Percentiles rank a stretch among this genome's conserved stretches.
phyloP scores from a whole-genome alignment of 2,797 vertebrate species.

The Bradypodion pumilum region DNA sequence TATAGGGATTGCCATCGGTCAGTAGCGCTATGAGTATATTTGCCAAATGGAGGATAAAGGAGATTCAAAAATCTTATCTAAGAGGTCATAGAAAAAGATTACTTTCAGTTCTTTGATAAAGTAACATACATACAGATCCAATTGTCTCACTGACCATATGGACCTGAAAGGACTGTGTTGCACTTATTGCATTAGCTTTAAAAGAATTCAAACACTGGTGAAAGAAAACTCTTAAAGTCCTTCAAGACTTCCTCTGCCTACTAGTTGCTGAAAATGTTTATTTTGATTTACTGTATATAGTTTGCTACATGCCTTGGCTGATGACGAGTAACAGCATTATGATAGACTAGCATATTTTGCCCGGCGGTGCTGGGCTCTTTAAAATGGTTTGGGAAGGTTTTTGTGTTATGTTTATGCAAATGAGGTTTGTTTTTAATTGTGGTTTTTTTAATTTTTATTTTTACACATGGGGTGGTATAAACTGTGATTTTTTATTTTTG shows the following conservation, averaged over 20 bases:
- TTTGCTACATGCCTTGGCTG: neutral
- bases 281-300: conserved; percentile 1
- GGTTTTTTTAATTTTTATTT: too few relatives aligned
- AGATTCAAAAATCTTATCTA: neutral
- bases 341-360: too few relatives aligned
- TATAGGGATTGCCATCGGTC: neutral
- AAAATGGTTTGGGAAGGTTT: too few relatives aligned
- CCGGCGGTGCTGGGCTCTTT: too few relatives aligned
- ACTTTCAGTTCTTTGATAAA: neutral
- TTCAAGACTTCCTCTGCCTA: conserved; percentile 35
- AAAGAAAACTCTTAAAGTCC: conserved; percentile 26
- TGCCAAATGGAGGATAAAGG: conserved; percentile 17
- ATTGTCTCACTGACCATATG: conserved; percentile 20
- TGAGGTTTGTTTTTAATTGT: too few relatives aligned
- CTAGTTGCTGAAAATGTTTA: conserved; percentile 20
- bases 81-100: conserved; percentile 20
- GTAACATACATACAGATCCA: neutral
- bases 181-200: conserved; percentile 11
- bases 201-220: conserved; percentile 28
- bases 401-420: too few relatives aligned
- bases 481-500: too few relatives aligned
- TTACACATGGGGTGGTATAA: too few relatives aligned
- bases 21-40: conserved; percentile 1
- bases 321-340: conserved; percentile 5
- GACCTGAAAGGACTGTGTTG: conserved; percentile 10